phyloP scores from a whole-genome alignment of 1,140 invertebrate genomes.

The Monochamus saltuarius region DNA sequence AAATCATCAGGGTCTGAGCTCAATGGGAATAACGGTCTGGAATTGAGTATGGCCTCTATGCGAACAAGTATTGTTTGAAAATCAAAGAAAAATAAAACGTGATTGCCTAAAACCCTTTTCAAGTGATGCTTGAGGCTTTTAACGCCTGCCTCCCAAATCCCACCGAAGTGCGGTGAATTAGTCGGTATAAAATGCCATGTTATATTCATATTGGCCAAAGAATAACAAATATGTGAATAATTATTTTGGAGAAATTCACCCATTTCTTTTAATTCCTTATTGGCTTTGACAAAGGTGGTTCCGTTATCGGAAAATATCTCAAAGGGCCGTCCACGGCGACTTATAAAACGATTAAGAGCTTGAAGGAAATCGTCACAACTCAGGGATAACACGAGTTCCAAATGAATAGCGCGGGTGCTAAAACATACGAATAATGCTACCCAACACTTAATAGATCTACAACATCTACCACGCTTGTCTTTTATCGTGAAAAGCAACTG shows the following conservation, averaged over 20 bases:
- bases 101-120: no score
- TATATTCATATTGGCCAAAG: not conserved
- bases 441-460: no score
- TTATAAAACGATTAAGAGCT: not conserved
- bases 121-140: no score
- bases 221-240: not conserved
- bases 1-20: not conserved
- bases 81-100: not conserved
- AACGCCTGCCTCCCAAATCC: no score
- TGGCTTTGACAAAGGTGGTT: not conserved
- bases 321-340: not conserved
- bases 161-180: no score
- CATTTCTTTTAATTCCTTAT: not conserved
- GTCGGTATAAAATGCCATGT: no score
- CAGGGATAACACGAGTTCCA: not conserved
- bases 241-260: not conserved
- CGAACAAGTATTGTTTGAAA: not conserved
- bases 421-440: no score
- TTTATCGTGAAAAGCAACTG: no score
- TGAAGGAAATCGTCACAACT: not conserved
- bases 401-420: not conserved
- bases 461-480: no score
- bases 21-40: not conserved
- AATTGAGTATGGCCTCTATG: not conserved
- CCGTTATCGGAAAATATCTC: not conserved